Conservation (phyloP, 2,797 vertebrate species). For the Astyanax mexicanus region DNA sequence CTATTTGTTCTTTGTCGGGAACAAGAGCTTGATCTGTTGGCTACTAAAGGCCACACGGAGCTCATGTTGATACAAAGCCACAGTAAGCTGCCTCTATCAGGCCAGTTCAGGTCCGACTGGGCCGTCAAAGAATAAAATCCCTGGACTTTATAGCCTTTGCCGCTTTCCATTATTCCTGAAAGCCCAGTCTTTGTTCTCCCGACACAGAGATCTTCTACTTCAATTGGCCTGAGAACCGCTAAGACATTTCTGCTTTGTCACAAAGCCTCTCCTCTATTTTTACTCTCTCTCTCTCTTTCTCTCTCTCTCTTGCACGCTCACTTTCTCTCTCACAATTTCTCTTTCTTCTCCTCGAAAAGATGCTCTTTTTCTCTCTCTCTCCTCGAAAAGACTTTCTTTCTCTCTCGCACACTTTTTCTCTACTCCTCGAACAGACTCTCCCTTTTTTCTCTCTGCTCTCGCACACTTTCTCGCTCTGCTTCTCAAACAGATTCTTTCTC, state of each 20-base stretch:
- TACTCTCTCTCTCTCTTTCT: constrained; percentile 1
- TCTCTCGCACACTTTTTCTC: constrained; percentile 6
- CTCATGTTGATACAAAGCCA: constrained; percentile 41
- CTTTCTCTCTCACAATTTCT: neutral
- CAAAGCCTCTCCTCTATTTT: neutral
- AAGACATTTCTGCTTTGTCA: constrained; percentile 53
- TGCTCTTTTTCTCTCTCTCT: constrained; percentile 6
- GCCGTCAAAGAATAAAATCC: constrained; percentile 5
- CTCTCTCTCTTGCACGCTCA: constrained; percentile 43
- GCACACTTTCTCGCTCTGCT: too few species aligned
- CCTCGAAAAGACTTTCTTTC: neutral
- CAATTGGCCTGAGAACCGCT: constrained; percentile 54
- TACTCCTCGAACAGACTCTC: constrained; percentile 44
- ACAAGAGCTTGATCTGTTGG: constrained; percentile 15
- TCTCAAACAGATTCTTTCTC: too few species aligned
- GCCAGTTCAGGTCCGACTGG: constrained; percentile 12
- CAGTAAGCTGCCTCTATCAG: constrained; percentile 24
- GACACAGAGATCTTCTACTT: constrained; percentile 57
- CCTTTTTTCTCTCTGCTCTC: constrained; percentile 16
- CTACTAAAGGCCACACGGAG: constrained; percentile 13
- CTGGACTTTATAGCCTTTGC: constrained; percentile 30
- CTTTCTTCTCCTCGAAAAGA: too few species aligned
- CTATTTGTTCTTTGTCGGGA: constrained; percentile 17
- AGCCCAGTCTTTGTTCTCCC: constrained; percentile 60
- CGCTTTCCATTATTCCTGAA: constrained; percentile 47